Evolutionary conservation across 2,888 invertebrate genomes (phyloP).

Genomic region (Amphipoea lucens): DNA sequence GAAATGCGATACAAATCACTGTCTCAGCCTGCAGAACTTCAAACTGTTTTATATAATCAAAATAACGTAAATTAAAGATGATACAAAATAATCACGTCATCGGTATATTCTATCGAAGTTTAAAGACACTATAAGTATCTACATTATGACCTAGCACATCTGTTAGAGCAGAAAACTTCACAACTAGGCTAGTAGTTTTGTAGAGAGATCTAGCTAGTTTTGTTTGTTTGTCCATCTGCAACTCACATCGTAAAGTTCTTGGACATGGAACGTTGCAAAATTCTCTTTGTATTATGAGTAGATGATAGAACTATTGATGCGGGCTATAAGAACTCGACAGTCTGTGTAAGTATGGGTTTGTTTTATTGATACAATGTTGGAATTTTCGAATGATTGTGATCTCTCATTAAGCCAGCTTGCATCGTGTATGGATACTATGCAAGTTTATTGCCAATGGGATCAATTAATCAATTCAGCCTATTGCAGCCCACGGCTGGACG

Average conservation of each 20-base stretch:
- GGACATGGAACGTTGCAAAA: constrained; percentile 19
- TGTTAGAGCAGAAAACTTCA: constrained; percentile 15
- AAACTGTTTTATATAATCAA: neutral
- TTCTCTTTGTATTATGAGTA: neutral
- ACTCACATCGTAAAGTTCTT: constrained; percentile 17
- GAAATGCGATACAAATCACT: constrained; percentile 99
- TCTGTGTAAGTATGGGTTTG: neutral
- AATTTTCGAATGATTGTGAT: neutral
- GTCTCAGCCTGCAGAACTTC: constrained; percentile 94
- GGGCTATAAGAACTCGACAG: constrained; percentile 1
- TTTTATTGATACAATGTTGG: neutral
- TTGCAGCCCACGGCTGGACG: too few species aligned
- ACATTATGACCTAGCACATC: neutral
- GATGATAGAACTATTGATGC: constrained; percentile 22
- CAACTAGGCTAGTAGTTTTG: constrained; percentile 33
- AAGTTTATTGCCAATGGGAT: neutral
- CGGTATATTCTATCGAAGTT: neutral
- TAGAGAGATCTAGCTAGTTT: constrained; percentile 26
- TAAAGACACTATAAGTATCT: neutral
- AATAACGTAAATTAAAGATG: neutral
- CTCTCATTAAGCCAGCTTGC: neutral
- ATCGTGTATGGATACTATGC: neutral
- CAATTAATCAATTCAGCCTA: too few species aligned
- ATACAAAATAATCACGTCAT: neutral
- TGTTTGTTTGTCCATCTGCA: constrained; percentile 21